phyloP scores from a whole-genome alignment of 2,113 vertebrate genomes.

The Ellobius talpinus region DNA sequence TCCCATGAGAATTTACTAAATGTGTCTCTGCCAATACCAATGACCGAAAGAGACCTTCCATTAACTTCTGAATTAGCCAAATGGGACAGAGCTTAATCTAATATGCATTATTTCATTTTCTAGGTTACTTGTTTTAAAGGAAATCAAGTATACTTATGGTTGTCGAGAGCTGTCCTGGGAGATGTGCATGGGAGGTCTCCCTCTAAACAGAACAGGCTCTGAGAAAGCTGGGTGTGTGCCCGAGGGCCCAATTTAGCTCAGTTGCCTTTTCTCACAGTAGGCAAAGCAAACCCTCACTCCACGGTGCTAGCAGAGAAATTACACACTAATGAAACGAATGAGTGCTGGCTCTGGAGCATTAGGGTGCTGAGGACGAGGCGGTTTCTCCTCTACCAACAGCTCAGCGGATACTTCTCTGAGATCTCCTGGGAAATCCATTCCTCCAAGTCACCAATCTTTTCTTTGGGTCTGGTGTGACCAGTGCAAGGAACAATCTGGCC shows the following conservation, averaged over 20 bases:
- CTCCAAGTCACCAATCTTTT: not conserved
- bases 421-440: not conserved
- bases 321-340: slow-evolving; percentile 62
- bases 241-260: slow-evolving; percentile 73
- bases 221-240: slow-evolving; percentile 72
- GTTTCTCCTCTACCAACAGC: not conserved
- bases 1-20: slow-evolving; percentile 76
- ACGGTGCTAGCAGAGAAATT: slow-evolving; percentile 65
- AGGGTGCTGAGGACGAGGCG: not conserved
- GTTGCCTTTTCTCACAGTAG: slow-evolving; percentile 75
- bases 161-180: slow-evolving; percentile 78
- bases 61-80: slow-evolving; percentile 85
- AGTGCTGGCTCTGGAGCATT: not conserved
- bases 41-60: slow-evolving; percentile 83
- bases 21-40: slow-evolving; percentile 79
- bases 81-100: slow-evolving; percentile 83
- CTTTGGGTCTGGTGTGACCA: not conserved
- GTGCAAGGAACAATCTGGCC: not conserved
- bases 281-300: slow-evolving; percentile 71
- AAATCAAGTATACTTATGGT: slow-evolving; percentile 82
- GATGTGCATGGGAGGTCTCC: slow-evolving; percentile 75
- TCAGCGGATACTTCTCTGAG: not conserved
- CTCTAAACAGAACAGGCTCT: slow-evolving; percentile 72
- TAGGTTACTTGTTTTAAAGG: slow-evolving; percentile 85
- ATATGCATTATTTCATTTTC: slow-evolving; percentile 84